Base-by-base conservation (phyloP, 2,113 vertebrate genomes). In the Neodontobutis hainanensis region DNA sequence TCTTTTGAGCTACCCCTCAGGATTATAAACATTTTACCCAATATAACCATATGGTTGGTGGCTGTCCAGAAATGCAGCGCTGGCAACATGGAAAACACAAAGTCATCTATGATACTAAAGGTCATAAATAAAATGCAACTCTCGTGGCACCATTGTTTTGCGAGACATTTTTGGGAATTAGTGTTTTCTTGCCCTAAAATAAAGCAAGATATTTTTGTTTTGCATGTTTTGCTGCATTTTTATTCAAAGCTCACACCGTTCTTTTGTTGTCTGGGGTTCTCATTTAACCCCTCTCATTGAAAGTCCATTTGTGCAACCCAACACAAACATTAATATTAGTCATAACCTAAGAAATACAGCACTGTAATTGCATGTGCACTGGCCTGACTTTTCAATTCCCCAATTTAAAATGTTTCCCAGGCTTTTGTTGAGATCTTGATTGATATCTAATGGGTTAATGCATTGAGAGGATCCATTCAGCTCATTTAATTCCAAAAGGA, bases 381-480 rank as follows among this genome's bases (percentile, higher is more conserved):
- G 45, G 67, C 63, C 12, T 44, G 53, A 15, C 72, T 64, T 56
- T 69, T 68, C 45, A 53, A 34, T 5, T 19, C 44, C 79, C 61
- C 57, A 78, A 84, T 74, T 78, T 76, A 4, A 75, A 85, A 77
- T 79, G 51, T 80, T 81, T 58, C 27, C 19, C 52, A 52, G 70
- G 75, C 70, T 81, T 87, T 91, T 85, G 76, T 85, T 88, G 69
- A 84, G 90, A 78, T 67, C n/a, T n/a, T n/a, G n/a, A n/a, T n/a
- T n/a, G n/a, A n/a, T 61, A 82, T 84, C 86, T 92, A 93, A 93
- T 92, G 80, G 85, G 84, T 91, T 92, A 91, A 92, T 92, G 88
- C 85, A 74, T 80, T 81, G 85, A 85, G 79, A 88, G 83, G 59
- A 70, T 38, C 69, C 71, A 63, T 83, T 85, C 70, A 83, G 82